A percentile compares a stretch with the other conserved stretches of the same genome.
Evolutionary conservation across 2,113 vertebrate genomes (phyloP).

Genomic region (Origma solitaria): DNA sequence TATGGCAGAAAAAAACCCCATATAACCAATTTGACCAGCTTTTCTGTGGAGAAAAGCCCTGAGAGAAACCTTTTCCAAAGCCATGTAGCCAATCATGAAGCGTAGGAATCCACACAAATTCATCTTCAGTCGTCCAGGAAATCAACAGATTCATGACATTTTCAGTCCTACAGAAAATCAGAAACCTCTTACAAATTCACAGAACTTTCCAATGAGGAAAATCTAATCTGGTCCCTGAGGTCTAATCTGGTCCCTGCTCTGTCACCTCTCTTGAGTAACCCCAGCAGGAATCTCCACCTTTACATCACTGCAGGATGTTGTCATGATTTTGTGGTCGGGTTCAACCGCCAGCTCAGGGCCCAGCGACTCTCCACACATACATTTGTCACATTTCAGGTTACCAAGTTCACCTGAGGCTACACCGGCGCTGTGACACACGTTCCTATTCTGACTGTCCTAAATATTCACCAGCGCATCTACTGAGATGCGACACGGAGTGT

Average conservation of each 20-base stretch:
- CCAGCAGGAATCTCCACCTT: neutral
- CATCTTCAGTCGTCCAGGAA: neutral
- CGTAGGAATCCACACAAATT: neutral
- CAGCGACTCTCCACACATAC: neutral
- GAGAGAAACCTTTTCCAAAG: neutral
- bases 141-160: neutral
- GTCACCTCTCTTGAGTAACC: neutral
- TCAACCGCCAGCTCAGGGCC: neutral
- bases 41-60: neutral
- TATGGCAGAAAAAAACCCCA: neutral
- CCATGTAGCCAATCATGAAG: neutral
- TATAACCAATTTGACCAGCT: neutral
- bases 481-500: rapidly evolving
- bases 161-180: neutral
- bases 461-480: rapidly evolving
- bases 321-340: neutral
- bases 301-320: neutral
- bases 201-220: neutral
- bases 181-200: neutral
- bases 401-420: neutral
- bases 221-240: neutral
- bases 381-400: neutral
- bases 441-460: neutral
- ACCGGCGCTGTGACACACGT: neutral
- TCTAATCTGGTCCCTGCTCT: neutral